Evolutionary conservation across 2,797 vertebrate species (phyloP), one percentile per base, ranked within the genome.

Genomic region (Vipera ursinii): DNA sequence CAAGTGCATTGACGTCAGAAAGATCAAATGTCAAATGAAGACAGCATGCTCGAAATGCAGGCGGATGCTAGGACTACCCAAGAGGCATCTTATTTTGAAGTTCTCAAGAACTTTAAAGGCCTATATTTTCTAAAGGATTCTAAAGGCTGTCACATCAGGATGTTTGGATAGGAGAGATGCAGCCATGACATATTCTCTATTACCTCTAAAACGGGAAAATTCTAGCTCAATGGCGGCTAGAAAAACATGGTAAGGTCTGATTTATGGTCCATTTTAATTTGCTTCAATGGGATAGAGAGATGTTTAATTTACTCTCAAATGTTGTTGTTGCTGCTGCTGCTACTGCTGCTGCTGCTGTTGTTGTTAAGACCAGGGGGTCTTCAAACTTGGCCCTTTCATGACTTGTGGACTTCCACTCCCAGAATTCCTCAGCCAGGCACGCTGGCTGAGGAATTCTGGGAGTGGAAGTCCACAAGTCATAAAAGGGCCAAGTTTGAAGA

Each of bases 1-100:
- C 89, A 57, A 20, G 63, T 60, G 38, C 89, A 87, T 38, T 28
- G 22, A 92, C 12, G 4, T 13, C 65, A 90, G 56, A 89, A 61
- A 93, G 85, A 38, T 55, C 85, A 59, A 2, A 48, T 59, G 87
- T 65, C 53, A 94, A 91, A 65, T 13, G 86, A 87, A 92, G 8
- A 1, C 60, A 93, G 94, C 3, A 57, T 44, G 28, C 17, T 48
- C 73, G 48, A 24, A 48, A 82, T 82, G 38, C 10, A 82, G 1
- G 7, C 2, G 8, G 12, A 82, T 0, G 5, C n/a, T 32, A 6
- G 15, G 15, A 56, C 86, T 9, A 78, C 12, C 1, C 89, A 87
- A 78, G 63, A 28, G 90, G 86, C 15, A 90, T 63, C 8, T 87
- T 89, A 0, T 57, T 60, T 87, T 87, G 1, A 93, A 89, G 91